Evolutionary conservation across 1,140 invertebrate genomes (phyloP).

Genomic region (Goniozus legneri): DNA sequence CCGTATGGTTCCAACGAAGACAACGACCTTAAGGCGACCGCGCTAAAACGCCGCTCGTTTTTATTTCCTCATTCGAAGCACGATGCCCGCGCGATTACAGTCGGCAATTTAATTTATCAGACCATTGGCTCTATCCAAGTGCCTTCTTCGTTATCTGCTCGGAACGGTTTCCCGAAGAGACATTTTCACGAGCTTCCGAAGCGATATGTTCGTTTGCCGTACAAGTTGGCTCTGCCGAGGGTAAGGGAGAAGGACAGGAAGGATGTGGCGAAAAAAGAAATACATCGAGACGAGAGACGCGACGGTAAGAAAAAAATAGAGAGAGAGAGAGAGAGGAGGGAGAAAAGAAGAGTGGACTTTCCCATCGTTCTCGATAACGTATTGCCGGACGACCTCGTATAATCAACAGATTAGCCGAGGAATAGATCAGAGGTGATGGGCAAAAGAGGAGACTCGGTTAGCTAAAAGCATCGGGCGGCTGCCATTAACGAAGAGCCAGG

Average conservation of each 20-base stretch:
- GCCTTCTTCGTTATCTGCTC: slow-evolving; percentile 4
- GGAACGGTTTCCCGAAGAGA: slow-evolving; percentile 17
- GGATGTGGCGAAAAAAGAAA: slow-evolving; percentile 23
- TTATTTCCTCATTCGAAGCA: too few species aligned
- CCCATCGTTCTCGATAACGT: slow-evolving; percentile 46
- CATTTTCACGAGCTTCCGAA: slow-evolving; percentile 18
- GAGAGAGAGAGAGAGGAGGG: slow-evolving; percentile 16
- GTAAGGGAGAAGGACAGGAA: slow-evolving; percentile 18
- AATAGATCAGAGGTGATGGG: slow-evolving; percentile 49
- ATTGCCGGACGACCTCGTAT: slow-evolving; percentile 50
- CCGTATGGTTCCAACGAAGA: too few species aligned
- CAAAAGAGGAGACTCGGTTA: slow-evolving; percentile 41
- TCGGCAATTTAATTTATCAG: slow-evolving; percentile 23
- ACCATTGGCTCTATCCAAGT: slow-evolving; percentile 18
- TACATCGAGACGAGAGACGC: background rate
- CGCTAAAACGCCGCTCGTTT: too few species aligned
- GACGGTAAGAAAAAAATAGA: slow-evolving; percentile 18
- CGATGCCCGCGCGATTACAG: background rate
- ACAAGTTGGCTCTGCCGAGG: slow-evolving; percentile 1
- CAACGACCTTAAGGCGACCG: too few species aligned
- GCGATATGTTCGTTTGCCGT: slow-evolving; percentile 17
- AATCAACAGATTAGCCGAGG: slow-evolving; percentile 54
- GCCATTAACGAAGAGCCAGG: slow-evolving; percentile 50
- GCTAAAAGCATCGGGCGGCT: slow-evolving; percentile 53
- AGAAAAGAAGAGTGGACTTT: slow-evolving; percentile 25